Percentiles rank a stretch among this genome's conserved stretches.
Evolutionary conservation across 2,797 vertebrate species (phyloP).

Genomic region (Aulostomus chinensis): DNA sequence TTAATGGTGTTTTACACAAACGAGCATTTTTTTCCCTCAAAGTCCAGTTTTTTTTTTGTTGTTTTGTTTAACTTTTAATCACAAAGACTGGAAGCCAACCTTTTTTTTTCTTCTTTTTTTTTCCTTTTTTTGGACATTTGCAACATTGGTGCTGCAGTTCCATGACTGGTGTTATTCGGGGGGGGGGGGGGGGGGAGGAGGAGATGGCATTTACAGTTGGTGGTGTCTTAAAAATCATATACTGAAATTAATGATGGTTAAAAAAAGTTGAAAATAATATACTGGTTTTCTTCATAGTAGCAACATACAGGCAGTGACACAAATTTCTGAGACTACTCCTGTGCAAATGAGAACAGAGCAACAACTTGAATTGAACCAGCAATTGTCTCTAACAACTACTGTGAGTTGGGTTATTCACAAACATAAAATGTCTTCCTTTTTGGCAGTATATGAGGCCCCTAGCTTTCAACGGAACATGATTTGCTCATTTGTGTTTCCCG

Average conservation of each 20-base stretch:
- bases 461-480: conserved; percentile 92
- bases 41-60: conserved; percentile 79
- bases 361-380: conserved; percentile 99
- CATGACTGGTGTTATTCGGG: conserved; percentile 84
- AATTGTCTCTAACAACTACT: conserved; percentile 98
- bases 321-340: conserved; percentile 97
- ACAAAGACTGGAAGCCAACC: conserved; percentile 94
- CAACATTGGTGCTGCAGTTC: conserved; percentile 92
- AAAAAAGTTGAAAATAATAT: conserved; percentile 58
- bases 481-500: conserved; percentile 81
- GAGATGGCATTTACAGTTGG: conserved; percentile 99
- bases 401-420: conserved; percentile 98
- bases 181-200: conserved; percentile 86
- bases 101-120: conserved; percentile 31
- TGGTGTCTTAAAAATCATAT: conserved; percentile 86
- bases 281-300: conserved; percentile 89
- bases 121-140: conserved; percentile 72
- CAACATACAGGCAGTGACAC: conserved; percentile 99
- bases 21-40: conserved; percentile 69
- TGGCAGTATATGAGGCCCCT: conserved; percentile 99
- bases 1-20: conserved; percentile 92
- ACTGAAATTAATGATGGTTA: conserved; percentile 57
- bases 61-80: conserved; percentile 74
- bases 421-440: conserved; percentile 95
- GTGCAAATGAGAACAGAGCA: conserved; percentile 99